phyloP scores from a whole-genome alignment of 2,797 vertebrate species.

The Acropternis orthonyx region DNA sequence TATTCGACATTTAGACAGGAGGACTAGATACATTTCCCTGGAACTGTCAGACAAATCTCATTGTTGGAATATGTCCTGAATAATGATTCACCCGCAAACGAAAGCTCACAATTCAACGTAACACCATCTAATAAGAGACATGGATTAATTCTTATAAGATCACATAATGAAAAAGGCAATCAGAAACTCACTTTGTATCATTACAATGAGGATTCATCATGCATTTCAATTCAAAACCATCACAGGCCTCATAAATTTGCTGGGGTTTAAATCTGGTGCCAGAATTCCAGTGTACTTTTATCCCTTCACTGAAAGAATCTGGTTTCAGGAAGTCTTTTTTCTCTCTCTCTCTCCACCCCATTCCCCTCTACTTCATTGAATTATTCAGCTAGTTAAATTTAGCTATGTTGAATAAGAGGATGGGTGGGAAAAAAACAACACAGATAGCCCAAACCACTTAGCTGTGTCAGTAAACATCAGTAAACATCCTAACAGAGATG shows the following conservation, averaged over 20 bases:
- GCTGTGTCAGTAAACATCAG: not conserved
- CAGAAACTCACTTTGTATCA: conserved; percentile 28
- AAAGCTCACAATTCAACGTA: conserved; percentile 42
- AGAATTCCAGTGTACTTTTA: not conserved
- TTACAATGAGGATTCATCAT: conserved; percentile 19
- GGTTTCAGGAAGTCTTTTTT: not conserved
- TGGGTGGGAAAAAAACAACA: not conserved
- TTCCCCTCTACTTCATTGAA: not conserved
- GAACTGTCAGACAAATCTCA: conserved; percentile 58
- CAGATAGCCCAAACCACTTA: not conserved
- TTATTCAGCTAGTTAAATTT: conserved; percentile 17
- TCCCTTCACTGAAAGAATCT: not conserved
- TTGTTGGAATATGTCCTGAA: conserved; percentile 46
- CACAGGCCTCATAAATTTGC: conserved; percentile 10
- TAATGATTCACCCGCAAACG: conserved; percentile 51
- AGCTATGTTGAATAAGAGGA: not conserved
- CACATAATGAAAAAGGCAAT: conserved; percentile 38
- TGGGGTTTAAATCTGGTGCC: not conserved
- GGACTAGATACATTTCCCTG: conserved; percentile 28
- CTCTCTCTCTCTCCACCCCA: not conserved
- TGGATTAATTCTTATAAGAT: conserved; percentile 31
- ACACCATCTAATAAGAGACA: not conserved
- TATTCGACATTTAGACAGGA: conserved; percentile 64
- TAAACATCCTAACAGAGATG: not conserved
- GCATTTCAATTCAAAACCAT: conserved; percentile 12